These are phyloP conservation scores for Tichodroma muraria DNA, from an alignment of 2,113 vertebrate species.

Conservation along the genomic window DNA sequence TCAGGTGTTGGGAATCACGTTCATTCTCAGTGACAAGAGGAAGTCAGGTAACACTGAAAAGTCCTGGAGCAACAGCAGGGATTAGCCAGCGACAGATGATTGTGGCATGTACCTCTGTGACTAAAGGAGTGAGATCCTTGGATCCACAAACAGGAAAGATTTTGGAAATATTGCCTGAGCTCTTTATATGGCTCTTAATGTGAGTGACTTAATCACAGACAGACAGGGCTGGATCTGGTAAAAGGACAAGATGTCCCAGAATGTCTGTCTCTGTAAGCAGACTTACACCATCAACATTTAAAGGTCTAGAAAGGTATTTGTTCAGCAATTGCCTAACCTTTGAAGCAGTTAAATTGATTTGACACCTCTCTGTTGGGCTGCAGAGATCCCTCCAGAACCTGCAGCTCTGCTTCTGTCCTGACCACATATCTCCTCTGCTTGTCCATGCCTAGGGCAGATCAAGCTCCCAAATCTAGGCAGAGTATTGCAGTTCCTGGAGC, in stretches of 20 bases:
- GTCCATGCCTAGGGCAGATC: neutral
- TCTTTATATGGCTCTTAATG: neutral
- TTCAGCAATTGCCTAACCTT: neutral
- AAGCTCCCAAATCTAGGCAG: neutral
- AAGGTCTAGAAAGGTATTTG: neutral
- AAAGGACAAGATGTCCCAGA: neutral
- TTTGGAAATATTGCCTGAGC: neutral
- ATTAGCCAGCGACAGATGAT: neutral
- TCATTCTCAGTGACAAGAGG: neutral
- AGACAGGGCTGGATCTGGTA: neutral
- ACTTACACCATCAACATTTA: neutral
- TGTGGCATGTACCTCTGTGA: neutral
- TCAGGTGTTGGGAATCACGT: fast-evolving
- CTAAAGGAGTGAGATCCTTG: neutral
- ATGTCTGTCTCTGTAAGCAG: neutral
- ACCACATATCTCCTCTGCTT: neutral
- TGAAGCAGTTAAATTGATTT: neutral
- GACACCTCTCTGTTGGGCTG: neutral
- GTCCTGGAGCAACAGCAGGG: neutral
- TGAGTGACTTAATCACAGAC: neutral
- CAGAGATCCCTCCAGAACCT: neutral
- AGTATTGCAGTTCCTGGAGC: neutral
- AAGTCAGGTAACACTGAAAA: neutral
- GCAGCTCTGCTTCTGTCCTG: neutral
- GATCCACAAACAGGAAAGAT: neutral